Evolutionary conservation across 2,797 vertebrate species (phyloP), one percentile per base, ranked within the genome.

Genomic region (Schizopygopsis pylzovi): DNA sequence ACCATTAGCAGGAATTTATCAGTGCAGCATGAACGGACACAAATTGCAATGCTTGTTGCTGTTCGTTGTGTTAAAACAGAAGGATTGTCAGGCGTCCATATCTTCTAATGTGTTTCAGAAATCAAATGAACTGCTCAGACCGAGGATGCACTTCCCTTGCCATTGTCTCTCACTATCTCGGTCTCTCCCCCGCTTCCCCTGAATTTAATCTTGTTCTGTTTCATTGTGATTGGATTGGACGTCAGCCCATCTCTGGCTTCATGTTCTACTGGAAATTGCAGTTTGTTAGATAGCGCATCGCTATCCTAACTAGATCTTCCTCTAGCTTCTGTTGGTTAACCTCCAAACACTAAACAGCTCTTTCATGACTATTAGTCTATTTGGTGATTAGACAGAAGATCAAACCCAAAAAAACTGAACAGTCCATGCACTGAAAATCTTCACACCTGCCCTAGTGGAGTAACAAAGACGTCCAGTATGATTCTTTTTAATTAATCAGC

Each of bases 1-100:
- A 49, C 59, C 87, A 88, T 85, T 86, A 87, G 65, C 13, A 4
- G 39, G 75, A 81, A 86, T 41, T 52, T 68, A 73, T 73, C 65
- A 78, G 65, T 87, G 81, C 37, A 41, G 47, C 54, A 16, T 68
- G 75, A 82, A 61, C 15, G 0, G 49, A 63, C 72, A 65, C 78
- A 85, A 77, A 81, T 78, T 63, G 52, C 70, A 84, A 86, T 79
- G 47, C 41, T 70, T 47, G 41, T 81, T 70, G 68, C 76, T 37
- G n/a, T 70, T 83, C 43, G 25, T 79, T 78, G 15, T 22, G n/a
- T 76, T 33, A 77, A 67, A 33, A 83, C 54, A 63, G 18, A 7
- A 56, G 52, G 52, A 85, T 56, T 84, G 71, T 71, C 78, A 83
- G 81, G 45, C 49, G 6, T 83, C 75, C 54, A 68, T 67, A 80